Percentiles rank a stretch among this genome's conserved stretches.
These are phyloP conservation scores for Chelon labrosus DNA, from an alignment of 2,797 vertebrate genomes.

Conservation along the genomic window DNA sequence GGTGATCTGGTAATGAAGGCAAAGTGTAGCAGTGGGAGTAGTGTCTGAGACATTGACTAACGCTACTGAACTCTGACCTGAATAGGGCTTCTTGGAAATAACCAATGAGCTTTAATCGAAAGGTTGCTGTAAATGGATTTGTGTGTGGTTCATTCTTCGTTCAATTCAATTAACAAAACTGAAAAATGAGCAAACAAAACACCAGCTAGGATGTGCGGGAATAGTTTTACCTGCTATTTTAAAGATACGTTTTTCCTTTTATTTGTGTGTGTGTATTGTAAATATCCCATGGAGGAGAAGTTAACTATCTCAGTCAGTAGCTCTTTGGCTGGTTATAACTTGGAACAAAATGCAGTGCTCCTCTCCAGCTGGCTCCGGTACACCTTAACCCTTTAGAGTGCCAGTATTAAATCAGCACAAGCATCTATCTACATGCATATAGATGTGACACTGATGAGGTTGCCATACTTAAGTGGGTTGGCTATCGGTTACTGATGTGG, in stretches of 20 bases:
- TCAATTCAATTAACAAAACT: not conserved
- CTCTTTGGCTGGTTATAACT: conserved; percentile 27
- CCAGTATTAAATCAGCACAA: conserved; percentile 52
- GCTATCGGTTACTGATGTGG: conserved; percentile 63
- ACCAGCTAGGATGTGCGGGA: too few relatives aligned
- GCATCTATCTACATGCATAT: conserved; percentile 47
- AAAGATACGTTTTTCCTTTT: not conserved
- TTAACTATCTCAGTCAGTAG: conserved; percentile 17
- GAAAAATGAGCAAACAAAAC: too few relatives aligned
- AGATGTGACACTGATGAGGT: conserved; percentile 57
- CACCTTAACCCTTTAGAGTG: conserved; percentile 44
- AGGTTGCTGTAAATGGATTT: not conserved
- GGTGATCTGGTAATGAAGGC: too few relatives aligned
- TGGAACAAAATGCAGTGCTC: conserved; percentile 21
- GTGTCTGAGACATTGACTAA: too few relatives aligned
- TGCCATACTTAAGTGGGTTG: conserved; percentile 52
- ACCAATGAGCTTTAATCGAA: not conserved
- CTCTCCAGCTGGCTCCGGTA: conserved; percentile 45
- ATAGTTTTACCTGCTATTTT: not conserved
- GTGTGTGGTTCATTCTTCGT: not conserved
- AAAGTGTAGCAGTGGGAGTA: too few relatives aligned
- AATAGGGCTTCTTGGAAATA: not conserved
- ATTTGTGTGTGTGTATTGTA: not conserved
- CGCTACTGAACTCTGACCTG: not conserved
- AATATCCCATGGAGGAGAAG: conserved; percentile 7